Evolutionary conservation across 2,888 invertebrate species (phyloP), one percentile per base, ranked within the genome.

Genomic region (Germaria angustata): DNA sequence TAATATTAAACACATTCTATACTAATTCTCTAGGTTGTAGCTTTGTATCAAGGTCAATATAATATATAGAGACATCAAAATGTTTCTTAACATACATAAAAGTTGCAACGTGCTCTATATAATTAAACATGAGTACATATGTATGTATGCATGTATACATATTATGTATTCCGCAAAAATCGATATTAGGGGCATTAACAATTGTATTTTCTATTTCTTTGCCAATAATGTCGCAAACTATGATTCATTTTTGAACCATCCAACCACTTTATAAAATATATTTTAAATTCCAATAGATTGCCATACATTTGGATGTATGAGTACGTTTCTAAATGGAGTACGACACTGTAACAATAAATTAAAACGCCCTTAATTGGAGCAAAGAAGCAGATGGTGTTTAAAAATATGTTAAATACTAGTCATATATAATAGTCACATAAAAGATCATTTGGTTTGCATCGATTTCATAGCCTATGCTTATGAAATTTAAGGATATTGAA

Each of bases 31-130:
- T 28, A 3, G 28, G 6, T 28, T 28, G 28, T 63, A 53, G 13
- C 44, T 24, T 55, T n/a, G n/a, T 80, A 84, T 85, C 69, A 79
- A 80, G 77, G 78, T 81, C 68, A 73, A 75, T 7, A 61, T 61
- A 63, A 61, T 20, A 22, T 36, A 53, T 51, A 41, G 11, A 20
- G 8, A 55, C 34, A 20, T 46, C 51, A 44, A 61, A 49, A n/a
- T 24, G 22, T 13, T 49, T 28, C 17, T 61, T n/a, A 24, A 28
- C 20, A 46, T 44, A 44, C 6, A n/a, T 51, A 2, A 24, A 24
- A 20, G 32, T 32, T 51, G 15, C 13, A 22, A 32, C 34, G 15
- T 51, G 32, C 7, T 20, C 41, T 20, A 51, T 1, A 24, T 32
- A 44, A 2, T 65, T 46, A n/a, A n/a, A n/a, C n/a, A n/a, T n/a